These are phyloP conservation scores for Salvator merianae DNA, from an alignment of 2,113 vertebrate genomes.

Conservation along the genomic window DNA sequence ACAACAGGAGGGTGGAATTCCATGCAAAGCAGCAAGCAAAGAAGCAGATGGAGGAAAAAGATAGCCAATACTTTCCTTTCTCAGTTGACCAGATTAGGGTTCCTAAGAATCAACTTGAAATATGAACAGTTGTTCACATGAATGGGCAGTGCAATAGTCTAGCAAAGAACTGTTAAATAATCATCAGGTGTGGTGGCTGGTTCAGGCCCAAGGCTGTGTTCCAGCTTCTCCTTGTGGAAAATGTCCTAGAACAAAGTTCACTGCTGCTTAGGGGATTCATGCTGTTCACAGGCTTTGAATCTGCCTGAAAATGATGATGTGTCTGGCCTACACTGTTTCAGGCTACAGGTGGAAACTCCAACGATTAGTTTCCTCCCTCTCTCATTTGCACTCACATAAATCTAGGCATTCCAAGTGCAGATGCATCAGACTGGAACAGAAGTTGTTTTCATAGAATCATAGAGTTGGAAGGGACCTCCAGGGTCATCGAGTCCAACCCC, in stretches of 20 bases:
- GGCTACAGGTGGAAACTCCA: background rate
- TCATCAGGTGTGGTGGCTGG: background rate
- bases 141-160: background rate
- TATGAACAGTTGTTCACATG: background rate
- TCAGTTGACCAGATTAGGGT: background rate
- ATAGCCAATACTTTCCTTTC: rapidly evolving
- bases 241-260: background rate
- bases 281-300: background rate
- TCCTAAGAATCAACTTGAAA: background rate
- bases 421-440: background rate
- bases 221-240: background rate
- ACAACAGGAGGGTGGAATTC: rapidly evolving
- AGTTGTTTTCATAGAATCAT: no score
- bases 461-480: no score
- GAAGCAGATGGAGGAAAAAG: background rate
- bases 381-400: background rate
- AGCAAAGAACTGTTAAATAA: background rate
- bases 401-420: no score
- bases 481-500: no score
- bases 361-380: background rate
- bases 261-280: background rate
- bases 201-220: no score
- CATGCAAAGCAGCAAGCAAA: background rate
- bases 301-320: background rate
- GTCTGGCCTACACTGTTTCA: background rate